phyloP scores from a whole-genome alignment of 2,888 invertebrate species.

The Drosophila pegasa region DNA sequence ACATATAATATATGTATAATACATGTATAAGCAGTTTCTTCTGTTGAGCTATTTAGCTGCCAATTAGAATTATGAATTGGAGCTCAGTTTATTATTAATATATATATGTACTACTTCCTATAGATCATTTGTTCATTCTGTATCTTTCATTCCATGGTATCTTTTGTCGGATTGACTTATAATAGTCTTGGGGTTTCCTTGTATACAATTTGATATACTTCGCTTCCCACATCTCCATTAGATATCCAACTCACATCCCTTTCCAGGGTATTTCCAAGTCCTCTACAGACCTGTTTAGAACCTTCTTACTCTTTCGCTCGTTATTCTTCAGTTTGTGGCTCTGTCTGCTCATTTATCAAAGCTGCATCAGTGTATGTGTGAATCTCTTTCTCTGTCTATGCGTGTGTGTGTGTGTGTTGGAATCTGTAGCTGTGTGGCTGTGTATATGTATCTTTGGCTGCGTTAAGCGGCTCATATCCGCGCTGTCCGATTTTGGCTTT shows the following conservation, averaged over 20 bases:
- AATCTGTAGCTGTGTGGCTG: slow-evolving; percentile 27
- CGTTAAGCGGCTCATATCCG: slow-evolving; percentile 78
- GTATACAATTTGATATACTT: neutral
- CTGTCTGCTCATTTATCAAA: slow-evolving; percentile 83
- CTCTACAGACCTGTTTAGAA: neutral
- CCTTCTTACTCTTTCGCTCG: slow-evolving; percentile 62
- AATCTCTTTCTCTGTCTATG: slow-evolving; percentile 6
- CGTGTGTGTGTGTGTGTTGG: slow-evolving; percentile 31
- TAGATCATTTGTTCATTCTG: too few species aligned
- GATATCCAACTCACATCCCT: neutral
- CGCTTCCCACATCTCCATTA: neutral
- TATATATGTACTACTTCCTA: too few species aligned
- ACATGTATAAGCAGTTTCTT: too few species aligned
- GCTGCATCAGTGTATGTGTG: slow-evolving; percentile 50
- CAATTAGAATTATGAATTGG: too few species aligned
- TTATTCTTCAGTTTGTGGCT: slow-evolving; percentile 79
- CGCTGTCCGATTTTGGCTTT: slow-evolving; percentile 79
- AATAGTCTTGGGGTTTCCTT: too few species aligned
- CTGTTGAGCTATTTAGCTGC: too few species aligned
- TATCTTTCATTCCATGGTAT: too few species aligned
- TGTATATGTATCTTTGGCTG: slow-evolving; percentile 52
- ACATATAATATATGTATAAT: neutral
- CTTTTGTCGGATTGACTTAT: too few species aligned
- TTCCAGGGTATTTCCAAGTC: slow-evolving; percentile 1
- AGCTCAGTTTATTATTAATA: too few species aligned